phyloP scores from a whole-genome alignment of 2,113 vertebrate genomes.

The Acrocephalus arundinaceus region DNA sequence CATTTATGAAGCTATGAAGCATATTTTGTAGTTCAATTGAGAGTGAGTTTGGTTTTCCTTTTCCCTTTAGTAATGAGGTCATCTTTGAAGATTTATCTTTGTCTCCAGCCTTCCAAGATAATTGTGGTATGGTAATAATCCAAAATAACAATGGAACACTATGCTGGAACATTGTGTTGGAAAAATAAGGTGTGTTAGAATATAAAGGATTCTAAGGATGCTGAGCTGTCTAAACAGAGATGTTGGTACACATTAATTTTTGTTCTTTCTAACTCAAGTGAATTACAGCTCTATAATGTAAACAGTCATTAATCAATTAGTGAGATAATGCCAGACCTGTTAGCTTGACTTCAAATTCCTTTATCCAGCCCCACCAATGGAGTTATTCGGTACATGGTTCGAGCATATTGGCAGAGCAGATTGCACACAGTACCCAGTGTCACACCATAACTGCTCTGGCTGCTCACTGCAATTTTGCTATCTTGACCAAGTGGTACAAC shows the following conservation, averaged over 20 bases:
- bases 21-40: neutral
- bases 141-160: neutral
- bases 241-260: neutral
- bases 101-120: neutral
- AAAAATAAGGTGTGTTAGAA: neutral
- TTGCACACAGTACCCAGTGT: neutral
- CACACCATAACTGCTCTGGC: neutral
- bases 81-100: neutral
- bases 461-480: neutral
- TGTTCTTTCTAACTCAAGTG: neutral
- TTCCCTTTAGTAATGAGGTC: neutral
- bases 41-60: neutral
- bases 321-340: neutral
- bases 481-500: neutral
- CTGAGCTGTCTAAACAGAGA: neutral
- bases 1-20: neutral
- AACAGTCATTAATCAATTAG: neutral
- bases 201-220: neutral
- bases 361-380: rapidly evolving
- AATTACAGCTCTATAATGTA: neutral
- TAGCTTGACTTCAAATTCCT: neutral
- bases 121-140: neutral
- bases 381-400: neutral
- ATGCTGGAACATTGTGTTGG: neutral
- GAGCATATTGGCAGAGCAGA: neutral